A percentile compares a stretch with the other conserved stretches of the same genome.
Conservation (phyloP, 2,113 vertebrate genomes). For the Melierax canorus region DNA sequence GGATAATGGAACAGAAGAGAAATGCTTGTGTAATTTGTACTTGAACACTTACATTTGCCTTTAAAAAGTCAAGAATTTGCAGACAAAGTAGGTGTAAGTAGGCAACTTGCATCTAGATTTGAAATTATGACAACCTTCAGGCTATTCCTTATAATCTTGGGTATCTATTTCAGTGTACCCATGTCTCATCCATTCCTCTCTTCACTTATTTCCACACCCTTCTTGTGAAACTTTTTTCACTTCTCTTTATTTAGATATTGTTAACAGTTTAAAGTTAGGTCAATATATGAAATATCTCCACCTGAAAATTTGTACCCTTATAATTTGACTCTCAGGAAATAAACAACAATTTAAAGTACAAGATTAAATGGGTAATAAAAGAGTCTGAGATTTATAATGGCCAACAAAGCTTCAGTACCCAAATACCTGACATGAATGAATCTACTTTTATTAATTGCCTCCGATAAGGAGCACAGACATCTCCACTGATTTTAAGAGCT, state of each 20-base stretch:
- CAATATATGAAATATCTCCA: neutral
- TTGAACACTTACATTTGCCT: neutral
- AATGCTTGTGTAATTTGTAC: neutral
- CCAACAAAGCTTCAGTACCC: neutral
- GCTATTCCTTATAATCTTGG: neutral
- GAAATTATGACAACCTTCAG: neutral
- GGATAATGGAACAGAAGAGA: neutral
- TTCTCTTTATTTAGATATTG: neutral
- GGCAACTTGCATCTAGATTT: neutral
- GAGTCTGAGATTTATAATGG: neutral
- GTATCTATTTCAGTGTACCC: neutral
- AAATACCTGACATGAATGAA: neutral
- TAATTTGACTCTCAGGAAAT: neutral
- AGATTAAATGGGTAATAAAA: neutral
- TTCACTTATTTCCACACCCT: neutral
- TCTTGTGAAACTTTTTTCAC: neutral
- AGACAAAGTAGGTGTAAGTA: neutral
- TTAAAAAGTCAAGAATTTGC: neutral
- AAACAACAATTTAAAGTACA: neutral
- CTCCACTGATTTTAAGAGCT: neutral
- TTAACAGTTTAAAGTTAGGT: neutral
- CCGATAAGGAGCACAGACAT: neutral
- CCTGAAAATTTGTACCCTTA: neutral
- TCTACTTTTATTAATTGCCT: neutral
- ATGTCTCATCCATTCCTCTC: neutral